Evolutionary conservation across 1,140 invertebrate species (phyloP).

Genomic region (Heliothis subflexa): DNA sequence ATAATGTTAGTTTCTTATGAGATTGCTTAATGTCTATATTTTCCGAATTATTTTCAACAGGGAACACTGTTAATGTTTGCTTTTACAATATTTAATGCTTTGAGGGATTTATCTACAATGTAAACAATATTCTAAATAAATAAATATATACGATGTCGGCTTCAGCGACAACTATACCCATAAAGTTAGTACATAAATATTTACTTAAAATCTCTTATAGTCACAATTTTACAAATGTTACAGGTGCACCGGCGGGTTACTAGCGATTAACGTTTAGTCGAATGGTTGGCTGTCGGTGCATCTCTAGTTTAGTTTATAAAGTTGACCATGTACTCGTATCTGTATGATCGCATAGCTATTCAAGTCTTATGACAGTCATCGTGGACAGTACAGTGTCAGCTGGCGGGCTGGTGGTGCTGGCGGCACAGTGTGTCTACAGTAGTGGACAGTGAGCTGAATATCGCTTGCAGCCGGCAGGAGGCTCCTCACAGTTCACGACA

Average conservation of each 20-base stretch:
- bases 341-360: background rate
- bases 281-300: background rate
- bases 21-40: background rate
- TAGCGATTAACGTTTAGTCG: no score
- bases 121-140: background rate
- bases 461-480: background rate
- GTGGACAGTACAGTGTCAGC: background rate
- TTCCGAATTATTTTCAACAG: conserved; percentile 25
- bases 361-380: background rate
- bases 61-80: background rate
- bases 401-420: no score
- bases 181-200: background rate
- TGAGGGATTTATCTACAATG: no score
- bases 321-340: no score
- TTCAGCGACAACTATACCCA: background rate
- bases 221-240: background rate
- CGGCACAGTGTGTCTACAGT: background rate
- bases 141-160: background rate
- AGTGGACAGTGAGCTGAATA: background rate
- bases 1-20: background rate
- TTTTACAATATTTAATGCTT: no score
- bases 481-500: no score
- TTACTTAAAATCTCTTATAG: background rate
- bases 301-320: background rate
- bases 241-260: background rate